Conservation (phyloP, 2,113 vertebrate genomes). For the Alaudala cheleensis region DNA sequence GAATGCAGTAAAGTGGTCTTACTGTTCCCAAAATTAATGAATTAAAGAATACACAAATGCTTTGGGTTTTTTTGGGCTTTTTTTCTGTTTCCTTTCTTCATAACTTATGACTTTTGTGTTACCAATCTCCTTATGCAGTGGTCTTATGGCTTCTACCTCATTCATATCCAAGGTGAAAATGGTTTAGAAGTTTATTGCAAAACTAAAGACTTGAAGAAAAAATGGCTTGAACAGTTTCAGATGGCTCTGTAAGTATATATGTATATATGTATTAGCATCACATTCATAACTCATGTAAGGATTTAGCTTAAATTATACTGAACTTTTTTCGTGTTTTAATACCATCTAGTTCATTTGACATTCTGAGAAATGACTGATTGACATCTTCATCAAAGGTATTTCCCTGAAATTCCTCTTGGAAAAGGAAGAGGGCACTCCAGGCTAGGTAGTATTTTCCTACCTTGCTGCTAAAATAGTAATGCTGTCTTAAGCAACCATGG, state of each 20-base stretch:
- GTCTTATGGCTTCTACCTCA: constrained; percentile 99
- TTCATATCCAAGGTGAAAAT: constrained; percentile 92
- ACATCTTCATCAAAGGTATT: background rate
- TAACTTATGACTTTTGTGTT: background rate
- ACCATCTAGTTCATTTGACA: background rate
- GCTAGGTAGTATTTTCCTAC: constrained; percentile 13
- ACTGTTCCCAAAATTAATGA: background rate
- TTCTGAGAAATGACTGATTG: background rate
- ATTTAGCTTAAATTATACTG: background rate
- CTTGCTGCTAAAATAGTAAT: background rate
- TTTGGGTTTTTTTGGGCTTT: background rate
- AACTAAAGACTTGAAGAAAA: constrained; percentile 99
- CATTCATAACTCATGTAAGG: background rate
- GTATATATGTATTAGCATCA: background rate
- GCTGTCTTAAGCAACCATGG: background rate
- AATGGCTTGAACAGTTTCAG: constrained; percentile 97
- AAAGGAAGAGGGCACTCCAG: constrained; percentile 74
- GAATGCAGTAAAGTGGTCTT: background rate
- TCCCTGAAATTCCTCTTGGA: constrained; percentile 23
- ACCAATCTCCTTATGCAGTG: constrained; percentile 78
- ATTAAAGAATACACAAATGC: background rate
- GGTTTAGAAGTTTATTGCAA: constrained; percentile 98
- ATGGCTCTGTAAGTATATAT: constrained; percentile 95
- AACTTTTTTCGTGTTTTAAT: background rate
- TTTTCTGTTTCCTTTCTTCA: background rate